Evolutionary conservation across 2,797 vertebrate species (phyloP), one percentile per base, ranked within the genome.

Genomic region (Neopelma chrysocephalum): DNA sequence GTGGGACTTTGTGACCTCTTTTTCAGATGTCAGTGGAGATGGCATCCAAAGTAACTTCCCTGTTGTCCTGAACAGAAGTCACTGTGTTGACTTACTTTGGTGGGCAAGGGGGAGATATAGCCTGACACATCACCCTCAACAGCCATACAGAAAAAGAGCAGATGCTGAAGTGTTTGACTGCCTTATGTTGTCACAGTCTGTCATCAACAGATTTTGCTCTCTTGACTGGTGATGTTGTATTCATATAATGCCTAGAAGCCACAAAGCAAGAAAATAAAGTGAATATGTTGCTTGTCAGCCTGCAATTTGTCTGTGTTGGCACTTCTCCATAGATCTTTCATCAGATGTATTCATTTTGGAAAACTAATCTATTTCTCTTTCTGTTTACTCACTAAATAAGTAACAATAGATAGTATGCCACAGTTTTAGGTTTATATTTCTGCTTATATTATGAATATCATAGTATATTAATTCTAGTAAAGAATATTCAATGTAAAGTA

Each of bases 131-230:
- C 79, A 87, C 53, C 50, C 82, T 61, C 45, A 65, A 25, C 62
- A 93, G 71, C 82, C 70, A 27, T 34, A 89, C 14, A 72, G 85
- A 71, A 95, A 73, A 73, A 80, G 76, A 96, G 77, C 77, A 96
- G 94, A 93, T 93, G 88, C 80, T 87, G 77, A 91, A 92, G 70
- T 66, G 22, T 93, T 93, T 90, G 79, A 31, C 43, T 93, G 76
- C 91, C 94, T 94, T 95, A 83, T 95, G 93, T 93, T 95, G 80
- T 90, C 69, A 77, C 93, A 93, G 85, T 76, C 94, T 95, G 90
- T 43, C 50, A 93, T 88, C 70, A 76, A 70, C 77, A 84, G 82
- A 93, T 94, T 96, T 95, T 95, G 73, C 73, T 94, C 77, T 93
- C 86, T 91, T 95, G 58, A 89, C 92, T 95, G 77, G 70, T 88